Evolutionary conservation across 2,888 invertebrate genomes (phyloP), one percentile per base, ranked within the genome.

Genomic region (Diloba caeruleocephala): DNA sequence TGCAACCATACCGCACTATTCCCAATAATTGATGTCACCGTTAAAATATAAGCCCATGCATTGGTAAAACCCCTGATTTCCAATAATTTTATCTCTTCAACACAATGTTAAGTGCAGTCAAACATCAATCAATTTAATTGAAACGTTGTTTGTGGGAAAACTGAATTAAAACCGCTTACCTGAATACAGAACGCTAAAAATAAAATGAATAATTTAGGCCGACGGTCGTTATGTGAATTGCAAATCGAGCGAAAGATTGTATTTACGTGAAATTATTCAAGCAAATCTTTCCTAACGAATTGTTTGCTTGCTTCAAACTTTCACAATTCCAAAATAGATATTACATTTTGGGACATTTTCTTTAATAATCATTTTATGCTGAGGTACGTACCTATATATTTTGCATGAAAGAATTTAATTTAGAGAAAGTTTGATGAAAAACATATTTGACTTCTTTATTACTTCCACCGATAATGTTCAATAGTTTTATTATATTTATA

Each of bases 241-340:
- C 85, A 90, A 90, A 90, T 90, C 76, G 78, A 80, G 79, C 79
- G 76, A 81, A 85, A 88, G 82, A 88, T 88, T 88, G 80, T 88
- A 85, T 89, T 89, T 89, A 87, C 83, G 76, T 60, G 76, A 81
- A 87, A 88, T 88, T 88, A 89, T 88, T 89, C 87, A 84, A 77
- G 79, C 81, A 84, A 87, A 84, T 84, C 81, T 85, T 82, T 77
- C 83, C 85, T 90, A 90, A 90, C 90, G 90, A 90, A 88, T 85
- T 89, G 88, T 90, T 90, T 90, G 82, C 85, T 84, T 81, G 76
- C 79, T 75, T 71, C 79, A 79, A 89, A 86, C 84, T 89, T 85
- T 81, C 75, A 76, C 79, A 79, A 85, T 84, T 80, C 74, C 65
- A 72, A 83, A 86, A 84, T 81, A 79, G 78, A 70, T 68, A 78